Percentiles rank a stretch among this genome's conserved stretches.
These are phyloP conservation scores for Scartelaos histophorus DNA, from an alignment of 2,113 vertebrate genomes.

Conservation along the genomic window DNA sequence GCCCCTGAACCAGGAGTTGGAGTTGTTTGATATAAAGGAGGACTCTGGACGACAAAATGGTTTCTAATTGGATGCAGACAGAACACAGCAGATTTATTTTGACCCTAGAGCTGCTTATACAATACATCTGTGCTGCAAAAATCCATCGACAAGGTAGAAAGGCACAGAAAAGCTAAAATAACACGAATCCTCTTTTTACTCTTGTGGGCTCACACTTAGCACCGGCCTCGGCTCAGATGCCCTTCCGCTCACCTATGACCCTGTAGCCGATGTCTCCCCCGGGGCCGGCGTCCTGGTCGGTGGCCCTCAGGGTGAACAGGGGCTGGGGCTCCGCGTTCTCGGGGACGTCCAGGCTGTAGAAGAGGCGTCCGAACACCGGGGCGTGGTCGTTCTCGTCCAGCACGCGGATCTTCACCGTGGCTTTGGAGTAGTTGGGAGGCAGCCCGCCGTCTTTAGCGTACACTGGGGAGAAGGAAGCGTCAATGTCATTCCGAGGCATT, in stretches of 20 bases:
- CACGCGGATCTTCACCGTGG: constrained; percentile 80
- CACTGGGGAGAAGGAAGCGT: constrained; percentile 70
- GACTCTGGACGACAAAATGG: too few relatives aligned
- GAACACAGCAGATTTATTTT: too few relatives aligned
- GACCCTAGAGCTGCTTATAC: too few relatives aligned
- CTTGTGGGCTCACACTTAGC: too few relatives aligned
- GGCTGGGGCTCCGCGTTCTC: constrained; percentile 84
- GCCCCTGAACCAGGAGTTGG: too few relatives aligned
- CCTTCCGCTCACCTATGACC: constrained; percentile 58
- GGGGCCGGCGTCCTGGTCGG: constrained; percentile 83
- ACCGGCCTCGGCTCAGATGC: too few relatives aligned
- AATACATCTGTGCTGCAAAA: too few relatives aligned
- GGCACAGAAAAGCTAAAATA: too few relatives aligned
- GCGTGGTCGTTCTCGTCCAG: constrained; percentile 90
- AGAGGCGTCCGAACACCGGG: constrained; percentile 83
- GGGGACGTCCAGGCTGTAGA: constrained; percentile 85
- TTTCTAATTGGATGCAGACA: too few relatives aligned
- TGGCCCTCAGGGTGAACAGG: constrained; percentile 84
- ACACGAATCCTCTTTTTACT: too few relatives aligned
- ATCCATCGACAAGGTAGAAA: too few relatives aligned
- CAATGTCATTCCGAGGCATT: neutral
- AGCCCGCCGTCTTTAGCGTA: constrained; percentile 89
- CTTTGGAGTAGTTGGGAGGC: constrained; percentile 85
- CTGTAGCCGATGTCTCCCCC: constrained; percentile 82
- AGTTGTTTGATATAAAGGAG: too few relatives aligned